Conservation (phyloP, 2,797 vertebrate genomes). For the Dromococcyx pavoninus region DNA sequence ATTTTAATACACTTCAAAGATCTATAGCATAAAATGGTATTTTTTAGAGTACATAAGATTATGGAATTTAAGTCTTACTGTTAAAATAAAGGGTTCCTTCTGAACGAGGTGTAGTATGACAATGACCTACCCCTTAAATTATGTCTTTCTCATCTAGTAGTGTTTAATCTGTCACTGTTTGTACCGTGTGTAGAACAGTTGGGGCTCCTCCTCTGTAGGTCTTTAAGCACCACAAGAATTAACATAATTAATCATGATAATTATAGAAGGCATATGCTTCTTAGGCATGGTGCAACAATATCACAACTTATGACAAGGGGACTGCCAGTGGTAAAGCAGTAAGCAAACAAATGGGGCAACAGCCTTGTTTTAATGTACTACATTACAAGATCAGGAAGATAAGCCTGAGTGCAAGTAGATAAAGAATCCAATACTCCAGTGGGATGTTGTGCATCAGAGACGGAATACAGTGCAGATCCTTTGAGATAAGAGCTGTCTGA, state of each 20-base stretch:
- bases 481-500: constrained; percentile 49
- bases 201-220: not conserved
- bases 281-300: not conserved
- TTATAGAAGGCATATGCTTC: not conserved
- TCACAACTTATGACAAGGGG: not conserved
- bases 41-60: not conserved
- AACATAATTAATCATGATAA: not conserved
- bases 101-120: not conserved
- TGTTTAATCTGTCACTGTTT: not conserved
- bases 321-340: constrained; percentile 26
- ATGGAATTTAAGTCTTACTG: not conserved
- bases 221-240: not conserved
- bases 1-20: not conserved
- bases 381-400: constrained; percentile 66
- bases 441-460: constrained; percentile 57
- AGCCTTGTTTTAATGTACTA: constrained; percentile 63
- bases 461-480: constrained; percentile 55
- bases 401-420: constrained; percentile 69
- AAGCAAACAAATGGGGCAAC: constrained; percentile 51
- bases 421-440: constrained; percentile 68
- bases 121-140: not conserved
- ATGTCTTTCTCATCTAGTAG: not conserved
- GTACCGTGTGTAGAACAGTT: not conserved
- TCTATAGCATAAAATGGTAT: not conserved
- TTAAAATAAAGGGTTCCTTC: not conserved